Percentiles rank a stretch among this genome's conserved stretches.
Evolutionary conservation across 1,140 invertebrate genomes (phyloP).

Genomic region (Palaemon carinicauda): DNA sequence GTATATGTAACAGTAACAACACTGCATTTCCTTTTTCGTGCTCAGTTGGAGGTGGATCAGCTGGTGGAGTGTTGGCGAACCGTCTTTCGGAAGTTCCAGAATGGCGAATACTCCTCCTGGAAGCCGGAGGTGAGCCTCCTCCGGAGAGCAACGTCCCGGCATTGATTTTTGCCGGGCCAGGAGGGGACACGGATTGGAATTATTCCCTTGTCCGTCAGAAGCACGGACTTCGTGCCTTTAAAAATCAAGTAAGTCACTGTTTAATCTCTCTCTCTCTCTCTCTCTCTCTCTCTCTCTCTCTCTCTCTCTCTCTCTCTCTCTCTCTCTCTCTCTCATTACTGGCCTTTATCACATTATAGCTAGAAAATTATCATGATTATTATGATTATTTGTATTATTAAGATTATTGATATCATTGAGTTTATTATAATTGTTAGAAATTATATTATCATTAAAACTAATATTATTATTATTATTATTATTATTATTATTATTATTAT

Average conservation of each 20-base stretch:
- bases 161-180: neutral
- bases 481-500: too few species aligned
- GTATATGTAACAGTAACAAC: too few species aligned
- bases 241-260: neutral
- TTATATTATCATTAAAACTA: too few species aligned
- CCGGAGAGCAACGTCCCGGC: neutral
- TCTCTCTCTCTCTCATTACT: neutral
- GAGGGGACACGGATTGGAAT: neutral
- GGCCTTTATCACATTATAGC: too few species aligned
- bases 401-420: too few species aligned
- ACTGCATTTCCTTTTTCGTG: too few species aligned
- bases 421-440: too few species aligned
- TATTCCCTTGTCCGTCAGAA: slow-evolving; percentile 21
- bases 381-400: too few species aligned
- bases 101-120: slow-evolving; percentile 60
- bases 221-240: neutral
- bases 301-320: neutral
- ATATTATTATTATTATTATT: too few species aligned
- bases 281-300: neutral
- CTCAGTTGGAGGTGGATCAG: slow-evolving; percentile 47
- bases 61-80: slow-evolving; percentile 61
- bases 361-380: too few species aligned
- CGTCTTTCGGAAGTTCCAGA: slow-evolving; percentile 60
- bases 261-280: neutral
- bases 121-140: slow-evolving; percentile 59